Conservation (phyloP, 2,888 invertebrate species). For the Halictus quadricinctus region DNA sequence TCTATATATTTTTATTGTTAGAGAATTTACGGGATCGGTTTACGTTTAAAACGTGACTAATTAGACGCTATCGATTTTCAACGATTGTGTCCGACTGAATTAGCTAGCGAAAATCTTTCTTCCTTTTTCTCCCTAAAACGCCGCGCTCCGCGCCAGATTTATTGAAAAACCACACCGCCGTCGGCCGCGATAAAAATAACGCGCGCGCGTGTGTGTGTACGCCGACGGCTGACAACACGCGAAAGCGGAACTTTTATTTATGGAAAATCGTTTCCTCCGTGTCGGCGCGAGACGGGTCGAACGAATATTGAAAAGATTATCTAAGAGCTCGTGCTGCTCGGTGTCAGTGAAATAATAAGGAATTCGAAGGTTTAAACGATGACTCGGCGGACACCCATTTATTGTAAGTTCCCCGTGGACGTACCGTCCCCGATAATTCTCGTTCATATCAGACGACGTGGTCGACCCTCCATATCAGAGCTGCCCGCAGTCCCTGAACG, state of each 20-base stretch:
- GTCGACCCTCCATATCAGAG: conserved; percentile 39
- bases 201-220: background rate
- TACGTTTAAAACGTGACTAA: background rate
- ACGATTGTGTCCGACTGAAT: background rate
- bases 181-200: background rate
- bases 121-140: background rate
- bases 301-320: background rate
- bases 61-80: background rate
- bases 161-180: background rate
- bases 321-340: background rate
- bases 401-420: conserved; percentile 15
- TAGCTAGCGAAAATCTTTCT: conserved; percentile 4
- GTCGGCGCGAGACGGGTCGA: background rate
- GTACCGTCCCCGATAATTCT: conserved; percentile 1
- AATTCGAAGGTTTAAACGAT: background rate
- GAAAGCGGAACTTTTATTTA: background rate
- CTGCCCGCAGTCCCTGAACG: conserved; percentile 38
- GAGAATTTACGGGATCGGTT: background rate
- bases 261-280: conserved; percentile 21
- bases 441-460: conserved; percentile 43
- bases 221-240: conserved; percentile 1
- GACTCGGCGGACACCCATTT: background rate
- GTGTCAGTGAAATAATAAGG: background rate
- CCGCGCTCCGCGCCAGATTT: no score
- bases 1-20: background rate